phyloP scores from a whole-genome alignment of 2,888 invertebrate species.

The Trissonchulus sp. region DNA sequence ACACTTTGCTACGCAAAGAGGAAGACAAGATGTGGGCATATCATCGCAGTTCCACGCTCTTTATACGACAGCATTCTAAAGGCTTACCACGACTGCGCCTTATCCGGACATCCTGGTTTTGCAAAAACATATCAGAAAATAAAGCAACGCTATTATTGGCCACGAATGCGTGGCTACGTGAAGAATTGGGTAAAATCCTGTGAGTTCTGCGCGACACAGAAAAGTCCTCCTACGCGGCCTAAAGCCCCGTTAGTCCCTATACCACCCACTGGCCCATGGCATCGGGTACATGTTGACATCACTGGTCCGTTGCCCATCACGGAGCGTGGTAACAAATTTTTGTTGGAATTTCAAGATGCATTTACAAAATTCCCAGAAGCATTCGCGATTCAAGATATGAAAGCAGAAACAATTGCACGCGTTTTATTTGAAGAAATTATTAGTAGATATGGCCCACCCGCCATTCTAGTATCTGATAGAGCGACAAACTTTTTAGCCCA shows the following conservation, averaged over 20 bases:
- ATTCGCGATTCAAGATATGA: slow-evolving; percentile 3
- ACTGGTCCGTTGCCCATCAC: slow-evolving; percentile 29
- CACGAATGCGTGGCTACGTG: slow-evolving; percentile 31
- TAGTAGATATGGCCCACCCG: slow-evolving; percentile 29
- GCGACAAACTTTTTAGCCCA: slow-evolving; percentile 36
- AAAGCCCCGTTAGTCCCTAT: slow-evolving; percentile 18
- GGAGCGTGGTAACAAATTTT: slow-evolving; percentile 30
- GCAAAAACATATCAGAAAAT: slow-evolving; percentile 29
- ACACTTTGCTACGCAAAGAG: not conserved
- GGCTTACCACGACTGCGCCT: slow-evolving; percentile 35
- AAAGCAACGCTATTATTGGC: slow-evolving; percentile 31
- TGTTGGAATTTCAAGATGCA: slow-evolving; percentile 32
- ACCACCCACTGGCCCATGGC: slow-evolving; percentile 19
- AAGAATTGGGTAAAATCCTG: slow-evolving; percentile 29
- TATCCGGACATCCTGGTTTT: slow-evolving; percentile 31
- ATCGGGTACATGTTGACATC: slow-evolving; percentile 29
- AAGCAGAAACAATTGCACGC: slow-evolving; percentile 4
- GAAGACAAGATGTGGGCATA: not conserved
- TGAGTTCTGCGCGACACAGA: slow-evolving; percentile 28
- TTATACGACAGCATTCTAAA: slow-evolving; percentile 28
- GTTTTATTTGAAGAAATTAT: slow-evolving; percentile 24
- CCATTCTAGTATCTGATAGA: slow-evolving; percentile 36
- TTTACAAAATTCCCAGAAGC: slow-evolving; percentile 29
- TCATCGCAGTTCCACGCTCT: not conserved
- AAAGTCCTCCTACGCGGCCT: not conserved